Percentiles rank a stretch among this genome's conserved stretches.
Evolutionary conservation across 92 coral and sea anemone species (phyloP).

Genomic region (Zoanthus sociatus): DNA sequence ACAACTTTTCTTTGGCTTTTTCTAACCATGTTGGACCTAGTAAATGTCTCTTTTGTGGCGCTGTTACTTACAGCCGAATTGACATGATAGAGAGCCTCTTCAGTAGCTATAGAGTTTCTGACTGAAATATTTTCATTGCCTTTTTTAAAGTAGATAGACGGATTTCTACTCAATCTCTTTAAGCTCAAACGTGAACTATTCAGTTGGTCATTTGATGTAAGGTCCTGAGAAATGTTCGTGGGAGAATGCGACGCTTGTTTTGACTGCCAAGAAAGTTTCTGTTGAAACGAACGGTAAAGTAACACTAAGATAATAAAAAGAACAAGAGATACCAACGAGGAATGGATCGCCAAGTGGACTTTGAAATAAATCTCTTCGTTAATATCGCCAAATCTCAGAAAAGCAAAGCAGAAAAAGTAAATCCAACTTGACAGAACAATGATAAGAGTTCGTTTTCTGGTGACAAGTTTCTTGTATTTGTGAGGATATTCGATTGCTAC

Average conservation of each 20-base stretch:
- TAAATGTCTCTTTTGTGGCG: neutral
- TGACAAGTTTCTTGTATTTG: slow-evolving; percentile 37
- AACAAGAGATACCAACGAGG: slow-evolving; percentile 28
- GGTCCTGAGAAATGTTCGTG: neutral
- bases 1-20: slow-evolving; percentile 27
- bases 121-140: neutral
- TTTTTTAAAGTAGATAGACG: neutral
- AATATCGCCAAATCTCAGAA: slow-evolving; percentile 22
- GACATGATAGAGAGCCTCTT: slow-evolving; percentile 4
- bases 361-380: slow-evolving; percentile 29
- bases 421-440: slow-evolving; percentile 38
- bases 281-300: slow-evolving; percentile 31
- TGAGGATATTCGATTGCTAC: slow-evolving; percentile 42
- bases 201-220: neutral
- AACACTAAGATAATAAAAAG: slow-evolving; percentile 28
- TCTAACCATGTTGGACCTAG: slow-evolving; percentile 24
- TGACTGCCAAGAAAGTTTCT: slow-evolving; percentile 17
- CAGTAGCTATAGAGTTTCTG: slow-evolving; percentile 9
- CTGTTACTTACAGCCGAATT: neutral
- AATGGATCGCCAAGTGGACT: slow-evolving; percentile 41
- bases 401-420: slow-evolving; percentile 39
- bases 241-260: neutral
- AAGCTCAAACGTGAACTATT: slow-evolving; percentile 6
- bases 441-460: slow-evolving; percentile 24
- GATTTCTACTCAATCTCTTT: slow-evolving; percentile 9